These are phyloP conservation scores for Galaxias olidus DNA, from an alignment of 2,797 vertebrate genomes.

Conservation along the genomic window DNA sequence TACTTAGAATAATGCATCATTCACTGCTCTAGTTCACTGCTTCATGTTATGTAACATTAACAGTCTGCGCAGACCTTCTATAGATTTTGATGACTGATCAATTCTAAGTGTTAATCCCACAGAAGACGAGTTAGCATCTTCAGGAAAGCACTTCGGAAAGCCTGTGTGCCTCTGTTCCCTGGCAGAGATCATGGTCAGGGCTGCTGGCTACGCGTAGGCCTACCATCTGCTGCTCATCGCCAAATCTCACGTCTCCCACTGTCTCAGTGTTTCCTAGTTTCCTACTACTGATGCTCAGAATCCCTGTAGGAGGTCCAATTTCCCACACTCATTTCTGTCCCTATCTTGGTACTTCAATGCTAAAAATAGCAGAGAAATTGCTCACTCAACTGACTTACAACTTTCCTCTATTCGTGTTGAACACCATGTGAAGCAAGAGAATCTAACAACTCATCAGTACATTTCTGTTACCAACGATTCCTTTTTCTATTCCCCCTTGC, in stretches of 20 bases:
- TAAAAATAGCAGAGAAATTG: slow-evolving; percentile 3
- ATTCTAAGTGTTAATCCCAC: slow-evolving; percentile 13
- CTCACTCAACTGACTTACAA: slow-evolving; percentile 28
- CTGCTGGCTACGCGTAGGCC: slow-evolving; percentile 30
- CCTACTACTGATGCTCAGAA: too few relatives aligned
- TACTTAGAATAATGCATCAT: not conserved
- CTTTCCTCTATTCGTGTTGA: slow-evolving; percentile 45
- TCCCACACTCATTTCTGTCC: slow-evolving; percentile 12
- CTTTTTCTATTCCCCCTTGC: slow-evolving; percentile 46
- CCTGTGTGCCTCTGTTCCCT: slow-evolving; percentile 7
- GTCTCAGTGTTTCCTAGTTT: slow-evolving; percentile 14
- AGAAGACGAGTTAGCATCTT: slow-evolving; percentile 34
- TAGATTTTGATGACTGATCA: slow-evolving; percentile 19
- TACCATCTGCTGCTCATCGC: slow-evolving; percentile 41
- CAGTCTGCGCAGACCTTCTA: slow-evolving; percentile 14
- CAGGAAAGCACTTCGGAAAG: slow-evolving; percentile 7
- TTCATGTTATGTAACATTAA: not conserved
- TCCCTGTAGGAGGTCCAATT: not conserved
- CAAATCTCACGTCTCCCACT: slow-evolving; percentile 14
- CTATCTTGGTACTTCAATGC: slow-evolving; percentile 12
- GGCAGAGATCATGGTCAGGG: slow-evolving; percentile 31
- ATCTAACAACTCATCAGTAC: slow-evolving; percentile 58
- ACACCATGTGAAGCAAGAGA: slow-evolving; percentile 46
- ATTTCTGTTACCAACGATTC: slow-evolving; percentile 64
- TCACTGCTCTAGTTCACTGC: slow-evolving; percentile 11